Evolutionary conservation across 2,113 vertebrate genomes (phyloP).

Genomic region (Salvator merianae): DNA sequence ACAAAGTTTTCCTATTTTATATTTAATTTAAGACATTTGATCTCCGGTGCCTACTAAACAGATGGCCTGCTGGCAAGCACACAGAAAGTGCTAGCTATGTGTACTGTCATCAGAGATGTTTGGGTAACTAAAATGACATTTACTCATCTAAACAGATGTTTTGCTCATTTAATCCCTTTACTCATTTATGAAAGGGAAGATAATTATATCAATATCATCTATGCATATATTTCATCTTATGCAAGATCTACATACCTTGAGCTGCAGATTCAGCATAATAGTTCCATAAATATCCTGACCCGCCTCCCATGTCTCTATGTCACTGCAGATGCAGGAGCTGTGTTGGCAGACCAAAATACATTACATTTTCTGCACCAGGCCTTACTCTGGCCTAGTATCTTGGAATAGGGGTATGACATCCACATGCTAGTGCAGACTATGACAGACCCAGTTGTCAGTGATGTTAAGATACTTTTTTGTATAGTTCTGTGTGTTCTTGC

Average conservation of each 20-base stretch:
- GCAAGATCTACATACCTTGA: neutral
- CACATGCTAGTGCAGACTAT: no score
- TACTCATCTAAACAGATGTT: neutral
- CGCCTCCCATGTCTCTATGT: neutral
- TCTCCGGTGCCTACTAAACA: neutral
- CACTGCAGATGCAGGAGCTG: neutral
- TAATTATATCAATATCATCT: rapidly evolving
- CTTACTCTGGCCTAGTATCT: no score
- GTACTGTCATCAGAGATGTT: neutral
- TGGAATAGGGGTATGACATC: no score
- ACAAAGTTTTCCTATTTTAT: neutral
- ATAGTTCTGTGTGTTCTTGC: no score
- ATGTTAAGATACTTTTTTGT: no score
- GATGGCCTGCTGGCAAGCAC: neutral
- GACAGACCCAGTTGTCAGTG: no score
- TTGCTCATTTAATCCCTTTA: neutral
- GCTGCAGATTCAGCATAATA: neutral
- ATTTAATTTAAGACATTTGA: neutral
- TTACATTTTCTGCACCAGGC: neutral
- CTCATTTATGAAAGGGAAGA: neutral
- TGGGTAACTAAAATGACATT: neutral
- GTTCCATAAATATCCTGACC: neutral
- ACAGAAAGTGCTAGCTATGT: neutral
- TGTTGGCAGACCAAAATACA: neutral
- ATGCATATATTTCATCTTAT: neutral